Base-by-base conservation (phyloP, 2,888 invertebrate species). In the Parascotia fuliginaria region DNA sequence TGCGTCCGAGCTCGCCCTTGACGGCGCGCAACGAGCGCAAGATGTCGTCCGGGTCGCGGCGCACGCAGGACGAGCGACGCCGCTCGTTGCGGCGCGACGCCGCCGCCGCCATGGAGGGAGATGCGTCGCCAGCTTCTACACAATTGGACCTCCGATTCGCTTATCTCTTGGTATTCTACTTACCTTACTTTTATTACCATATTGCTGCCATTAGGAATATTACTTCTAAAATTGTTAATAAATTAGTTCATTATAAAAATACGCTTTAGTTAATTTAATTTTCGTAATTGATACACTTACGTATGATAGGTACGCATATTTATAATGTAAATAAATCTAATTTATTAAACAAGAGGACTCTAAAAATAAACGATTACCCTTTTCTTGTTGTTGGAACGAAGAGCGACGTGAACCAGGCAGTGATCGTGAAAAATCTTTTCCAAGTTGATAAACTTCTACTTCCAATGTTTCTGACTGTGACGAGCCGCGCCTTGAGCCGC, bases 401-500 rank as follows among this genome's bases (percentile, higher is more conserved):
- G 97, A 97, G 42, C 97, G 93, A 47, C 97, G 93, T 9, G 97
- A 97, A 6, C 97, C 97, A 0, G 97, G 97, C 66, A 97, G 87
- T 3, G 97, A 97, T 71, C 96, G 94, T 14, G 97, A 97, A 83
- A 97, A 97, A 85, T 97, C 97, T 81, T 96, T 96, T 51, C 95
- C 96, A 39, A 97, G 93, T 80, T 97, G 96, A 85, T 97, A 97
- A 7, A 96, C 95, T 79, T 97, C 96, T 41, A 96, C 95, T 79
- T 97, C 97, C 39, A 97, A 91, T 42, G 96, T 96, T 80, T 97
- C 97, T 0, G 97, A 97, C 79, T 97, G 97, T 32, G 97, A 97
- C n/a, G 97, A 97, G 28, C 97, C 97, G 24, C 97, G 94, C 22
- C 97, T 92, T 0, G 97, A 97, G 51, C 95, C 95, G 0, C 93